These are phyloP conservation scores for Linnaemya vulpina DNA, from an alignment of 2,888 invertebrate species.

Conservation along the genomic window DNA sequence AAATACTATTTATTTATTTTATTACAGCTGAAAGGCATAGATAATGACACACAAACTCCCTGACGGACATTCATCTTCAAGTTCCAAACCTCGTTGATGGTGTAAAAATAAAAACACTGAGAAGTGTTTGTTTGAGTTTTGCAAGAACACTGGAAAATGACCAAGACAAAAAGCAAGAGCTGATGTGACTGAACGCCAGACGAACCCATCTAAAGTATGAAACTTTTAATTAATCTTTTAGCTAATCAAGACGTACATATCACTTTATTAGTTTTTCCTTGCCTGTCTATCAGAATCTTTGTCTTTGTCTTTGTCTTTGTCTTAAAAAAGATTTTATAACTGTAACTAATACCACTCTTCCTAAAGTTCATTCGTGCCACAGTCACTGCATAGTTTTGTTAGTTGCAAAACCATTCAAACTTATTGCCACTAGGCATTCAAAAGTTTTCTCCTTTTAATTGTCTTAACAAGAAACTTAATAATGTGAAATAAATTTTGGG, in stretches of 20 bases:
- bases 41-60: background rate
- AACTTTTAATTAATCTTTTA: constrained; percentile 67
- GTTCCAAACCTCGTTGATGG: background rate
- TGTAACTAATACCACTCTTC: constrained; percentile 49
- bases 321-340: constrained; percentile 44
- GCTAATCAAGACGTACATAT: constrained; percentile 67
- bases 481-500: constrained; percentile 24
- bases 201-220: constrained; percentile 51
- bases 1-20: constrained; percentile 58
- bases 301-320: background rate
- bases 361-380: constrained; percentile 30
- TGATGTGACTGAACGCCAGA: constrained; percentile 36
- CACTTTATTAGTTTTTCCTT: constrained; percentile 58
- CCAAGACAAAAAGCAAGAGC: constrained; percentile 12
- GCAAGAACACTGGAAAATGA: constrained; percentile 10
- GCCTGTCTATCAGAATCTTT: constrained; percentile 2
- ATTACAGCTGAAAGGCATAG: constrained; percentile 46
- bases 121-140: constrained; percentile 5
- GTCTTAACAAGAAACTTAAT: constrained; percentile 19
- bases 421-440: constrained; percentile 39
- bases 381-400: constrained; percentile 37
- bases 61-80: background rate
- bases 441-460: constrained; percentile 43
- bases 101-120: background rate
- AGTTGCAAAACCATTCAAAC: constrained; percentile 46